Percentiles rank a stretch among this genome's conserved stretches.
Evolutionary conservation across 2,113 vertebrate genomes (phyloP).

Genomic region (Cottus gobio): DNA sequence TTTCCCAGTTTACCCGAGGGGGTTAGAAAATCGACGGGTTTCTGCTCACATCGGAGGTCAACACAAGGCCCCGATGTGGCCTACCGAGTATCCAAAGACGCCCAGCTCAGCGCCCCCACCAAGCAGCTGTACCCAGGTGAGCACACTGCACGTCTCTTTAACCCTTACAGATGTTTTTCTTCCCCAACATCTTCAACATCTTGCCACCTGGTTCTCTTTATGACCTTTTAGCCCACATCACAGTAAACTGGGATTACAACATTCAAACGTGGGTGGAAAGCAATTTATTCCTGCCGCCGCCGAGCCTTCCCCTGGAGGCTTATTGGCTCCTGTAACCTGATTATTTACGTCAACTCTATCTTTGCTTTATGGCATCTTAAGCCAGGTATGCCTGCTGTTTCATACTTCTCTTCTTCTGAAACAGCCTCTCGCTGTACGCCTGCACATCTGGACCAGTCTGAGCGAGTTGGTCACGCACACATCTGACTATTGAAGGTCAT

Average conservation of each 20-base stretch:
- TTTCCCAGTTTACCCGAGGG: slow-evolving; percentile 97
- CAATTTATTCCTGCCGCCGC: slow-evolving; percentile 25
- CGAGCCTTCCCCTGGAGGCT: slow-evolving; percentile 5
- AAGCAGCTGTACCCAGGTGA: slow-evolving; percentile 94
- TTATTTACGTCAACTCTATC: slow-evolving; percentile 38
- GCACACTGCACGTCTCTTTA: slow-evolving; percentile 50
- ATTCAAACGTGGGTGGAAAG: slow-evolving; percentile 33
- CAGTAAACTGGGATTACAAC: slow-evolving; percentile 28
- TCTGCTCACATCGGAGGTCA: slow-evolving; percentile 90
- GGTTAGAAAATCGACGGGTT: slow-evolving; percentile 91
- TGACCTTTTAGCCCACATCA: slow-evolving; percentile 17
- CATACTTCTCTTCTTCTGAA: not conserved
- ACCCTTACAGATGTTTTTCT: slow-evolving; percentile 1
- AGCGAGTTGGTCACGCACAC: not conserved
- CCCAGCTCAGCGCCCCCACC: slow-evolving; percentile 95
- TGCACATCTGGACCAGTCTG: slow-evolving; percentile 11
- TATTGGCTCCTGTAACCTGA: slow-evolving; percentile 32
- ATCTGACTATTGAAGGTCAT: not conserved
- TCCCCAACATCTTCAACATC: not conserved
- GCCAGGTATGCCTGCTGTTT: not conserved
- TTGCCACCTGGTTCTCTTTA: slow-evolving; percentile 25
- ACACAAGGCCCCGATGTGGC: slow-evolving; percentile 93
- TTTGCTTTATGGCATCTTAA: slow-evolving; percentile 8
- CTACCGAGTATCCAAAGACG: slow-evolving; percentile 93
- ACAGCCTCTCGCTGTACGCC: not conserved